Conservation (phyloP, 2,888 invertebrate genomes). For the Bimastos eiseni region DNA sequence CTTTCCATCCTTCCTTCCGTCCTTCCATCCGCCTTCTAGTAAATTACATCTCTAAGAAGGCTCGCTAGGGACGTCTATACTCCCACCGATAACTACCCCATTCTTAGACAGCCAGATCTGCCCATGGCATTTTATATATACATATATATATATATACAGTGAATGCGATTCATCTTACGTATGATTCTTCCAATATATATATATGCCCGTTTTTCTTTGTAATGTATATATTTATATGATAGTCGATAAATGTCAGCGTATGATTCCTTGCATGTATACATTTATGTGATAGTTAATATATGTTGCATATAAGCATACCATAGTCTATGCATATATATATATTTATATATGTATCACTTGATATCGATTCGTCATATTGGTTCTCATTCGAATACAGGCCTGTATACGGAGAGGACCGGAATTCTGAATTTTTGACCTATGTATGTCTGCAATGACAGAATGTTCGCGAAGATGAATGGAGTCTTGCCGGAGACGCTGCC, state of each 20-base stretch:
- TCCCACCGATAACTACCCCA: slow-evolving; percentile 4
- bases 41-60: neutral
- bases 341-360: neutral
- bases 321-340: neutral
- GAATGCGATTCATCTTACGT: too few relatives aligned
- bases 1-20: neutral
- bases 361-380: neutral
- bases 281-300: neutral
- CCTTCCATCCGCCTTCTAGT: neutral
- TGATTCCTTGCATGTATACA: neutral
- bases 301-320: too few relatives aligned
- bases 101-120: neutral
- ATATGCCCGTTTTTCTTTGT: too few relatives aligned
- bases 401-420: neutral
- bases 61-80: neutral
- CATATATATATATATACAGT: neutral
- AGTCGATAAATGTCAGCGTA: too few relatives aligned
- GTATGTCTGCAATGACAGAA: neutral
- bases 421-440: neutral
- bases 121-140: too few relatives aligned
- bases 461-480: neutral
- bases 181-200: too few relatives aligned
- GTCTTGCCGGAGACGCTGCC: neutral
- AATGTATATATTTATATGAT: too few relatives aligned
- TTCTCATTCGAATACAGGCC: neutral